A percentile compares a stretch with the other conserved stretches of the same genome.
Conservation (phyloP, 1,140 invertebrate species). For the Pseudomyrmex flavicornis region DNA sequence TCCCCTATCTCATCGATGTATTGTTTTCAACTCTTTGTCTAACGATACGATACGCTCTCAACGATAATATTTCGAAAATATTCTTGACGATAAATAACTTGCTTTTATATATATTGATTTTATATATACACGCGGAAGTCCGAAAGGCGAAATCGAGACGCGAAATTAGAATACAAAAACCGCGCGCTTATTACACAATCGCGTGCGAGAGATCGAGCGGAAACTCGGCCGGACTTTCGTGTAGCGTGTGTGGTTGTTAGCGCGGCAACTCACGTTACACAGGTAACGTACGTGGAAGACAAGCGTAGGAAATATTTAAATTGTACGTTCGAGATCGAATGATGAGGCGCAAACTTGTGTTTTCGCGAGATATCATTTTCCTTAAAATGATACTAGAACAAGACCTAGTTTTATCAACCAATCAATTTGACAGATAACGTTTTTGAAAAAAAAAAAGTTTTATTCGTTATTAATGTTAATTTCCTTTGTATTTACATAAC, state of each 20-base stretch:
- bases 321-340: not conserved
- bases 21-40: not conserved
- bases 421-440: too few species aligned
- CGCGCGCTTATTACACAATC: slow-evolving; percentile 11
- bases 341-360: slow-evolving; percentile 27
- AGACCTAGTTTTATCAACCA: too few species aligned
- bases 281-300: not conserved
- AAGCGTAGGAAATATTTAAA: slow-evolving; percentile 7
- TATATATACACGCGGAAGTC: not conserved
- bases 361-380: too few species aligned
- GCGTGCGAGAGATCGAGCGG: slow-evolving; percentile 33
- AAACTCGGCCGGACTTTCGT: slow-evolving; percentile 34
- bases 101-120: too few species aligned
- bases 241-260: slow-evolving; percentile 49
- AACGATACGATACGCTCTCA: not conserved
- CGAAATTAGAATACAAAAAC: slow-evolving; percentile 32
- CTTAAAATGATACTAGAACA: too few species aligned
- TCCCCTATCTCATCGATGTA: not conserved
- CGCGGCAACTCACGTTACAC: slow-evolving; percentile 9
- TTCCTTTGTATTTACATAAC: too few species aligned
- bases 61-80: not conserved
- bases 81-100: not conserved
- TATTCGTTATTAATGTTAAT: too few species aligned
- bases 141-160: not conserved
- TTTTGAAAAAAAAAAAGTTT: too few species aligned